Conservation (phyloP, 1,140 invertebrate genomes). For the Leptopilina boulardi region DNA sequence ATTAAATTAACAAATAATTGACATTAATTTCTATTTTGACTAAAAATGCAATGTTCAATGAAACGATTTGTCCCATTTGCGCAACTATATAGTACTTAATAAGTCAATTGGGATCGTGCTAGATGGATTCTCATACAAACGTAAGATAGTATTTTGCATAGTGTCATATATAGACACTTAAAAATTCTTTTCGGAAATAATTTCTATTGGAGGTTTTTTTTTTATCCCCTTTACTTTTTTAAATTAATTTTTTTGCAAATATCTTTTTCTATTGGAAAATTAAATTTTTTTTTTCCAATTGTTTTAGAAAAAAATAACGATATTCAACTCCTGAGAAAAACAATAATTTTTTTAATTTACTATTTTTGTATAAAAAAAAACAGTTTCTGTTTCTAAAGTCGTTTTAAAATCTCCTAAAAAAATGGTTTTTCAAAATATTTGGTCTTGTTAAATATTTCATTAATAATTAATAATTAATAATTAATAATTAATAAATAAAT, state of each 20-base stretch:
- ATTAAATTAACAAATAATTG: background rate
- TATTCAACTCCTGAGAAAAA: no score
- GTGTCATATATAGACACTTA: background rate
- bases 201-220: background rate
- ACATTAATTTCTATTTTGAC: background rate
- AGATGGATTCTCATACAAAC: constrained; percentile 5
- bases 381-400: no score
- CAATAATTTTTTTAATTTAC: no score
- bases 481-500: no score
- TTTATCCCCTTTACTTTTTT: no score
- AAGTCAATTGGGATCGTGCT: constrained; percentile 16
- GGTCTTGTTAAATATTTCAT: background rate
- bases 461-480: background rate
- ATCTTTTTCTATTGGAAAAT: no score
- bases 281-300: no score
- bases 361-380: no score
- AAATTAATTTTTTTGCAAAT: no score
- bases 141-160: constrained; percentile 6
- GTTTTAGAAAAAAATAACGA: no score
- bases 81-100: constrained; percentile 17
- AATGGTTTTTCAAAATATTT: no score
- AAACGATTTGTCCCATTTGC: constrained; percentile 9
- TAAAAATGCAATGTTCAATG: constrained; percentile 13
- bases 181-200: background rate
- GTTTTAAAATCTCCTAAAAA: background rate